phyloP scores from a whole-genome alignment of 1,140 invertebrate genomes.

The Hylaeus anthracinus region DNA sequence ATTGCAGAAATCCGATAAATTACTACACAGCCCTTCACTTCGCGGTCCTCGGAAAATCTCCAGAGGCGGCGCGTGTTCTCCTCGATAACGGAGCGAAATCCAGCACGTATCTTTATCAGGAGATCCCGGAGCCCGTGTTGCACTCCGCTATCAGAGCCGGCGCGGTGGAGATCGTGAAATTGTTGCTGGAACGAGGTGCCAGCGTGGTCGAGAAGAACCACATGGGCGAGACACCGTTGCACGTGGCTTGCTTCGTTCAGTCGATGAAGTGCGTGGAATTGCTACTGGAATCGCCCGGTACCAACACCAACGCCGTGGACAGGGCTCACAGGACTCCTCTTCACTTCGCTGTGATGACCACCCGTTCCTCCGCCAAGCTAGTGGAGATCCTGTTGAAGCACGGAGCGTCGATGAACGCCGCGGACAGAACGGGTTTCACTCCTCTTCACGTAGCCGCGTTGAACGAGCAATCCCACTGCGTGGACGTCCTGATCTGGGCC shows the following conservation, averaged over 20 bases:
- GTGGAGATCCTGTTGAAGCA: conserved; percentile 82
- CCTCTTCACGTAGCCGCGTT: conserved; percentile 86
- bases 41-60: conserved; percentile 82
- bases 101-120: conserved; percentile 49
- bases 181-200: conserved; percentile 84
- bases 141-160: conserved; percentile 83
- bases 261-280: conserved; percentile 82
- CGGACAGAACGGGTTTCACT: conserved; percentile 86
- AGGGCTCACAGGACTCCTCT: conserved; percentile 82
- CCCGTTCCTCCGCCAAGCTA: conserved; percentile 80
- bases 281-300: conserved; percentile 80
- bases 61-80: conserved; percentile 80
- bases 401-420: conserved; percentile 81
- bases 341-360: conserved; percentile 83
- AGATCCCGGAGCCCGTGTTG: conserved; percentile 79
- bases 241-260: conserved; percentile 84
- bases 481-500: conserved; percentile 84
- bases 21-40: conserved; percentile 83
- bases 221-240: conserved; percentile 83
- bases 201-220: conserved; percentile 82
- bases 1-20: conserved; percentile 75
- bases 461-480: conserved; percentile 83
- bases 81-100: conserved; percentile 80
- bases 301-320: conserved; percentile 83
- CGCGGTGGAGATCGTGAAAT: conserved; percentile 81